Evolutionary conservation across 1,140 invertebrate species (phyloP).

Genomic region (Callitettix versicolor): DNA sequence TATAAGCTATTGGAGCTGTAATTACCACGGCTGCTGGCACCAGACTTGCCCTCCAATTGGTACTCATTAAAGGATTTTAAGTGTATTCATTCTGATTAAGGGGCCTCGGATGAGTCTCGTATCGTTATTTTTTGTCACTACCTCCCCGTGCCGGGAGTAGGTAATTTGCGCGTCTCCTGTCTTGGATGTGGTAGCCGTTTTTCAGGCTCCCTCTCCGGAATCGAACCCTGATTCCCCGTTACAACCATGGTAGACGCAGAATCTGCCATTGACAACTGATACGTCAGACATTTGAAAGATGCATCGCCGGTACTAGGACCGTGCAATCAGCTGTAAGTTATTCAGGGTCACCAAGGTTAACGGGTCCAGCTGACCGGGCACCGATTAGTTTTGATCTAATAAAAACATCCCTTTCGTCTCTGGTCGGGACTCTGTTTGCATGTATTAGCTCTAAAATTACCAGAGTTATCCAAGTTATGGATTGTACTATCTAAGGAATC

Average conservation of each 20-base stretch:
- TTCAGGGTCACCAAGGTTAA: conserved; percentile 62
- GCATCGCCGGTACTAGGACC: conserved; percentile 57
- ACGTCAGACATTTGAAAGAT: conserved; percentile 82
- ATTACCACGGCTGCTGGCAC: conserved; percentile 65
- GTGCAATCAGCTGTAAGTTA: conserved; percentile 67
- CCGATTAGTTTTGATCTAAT: conserved; percentile 55
- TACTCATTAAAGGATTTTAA: conserved; percentile 83
- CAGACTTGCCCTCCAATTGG: conserved; percentile 84
- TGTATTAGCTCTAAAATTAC: conserved; percentile 80
- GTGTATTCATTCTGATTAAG: conserved; percentile 81
- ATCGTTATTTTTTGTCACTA: conserved; percentile 84
- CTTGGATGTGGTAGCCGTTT: conserved; percentile 87
- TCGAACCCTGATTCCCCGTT: conserved; percentile 57
- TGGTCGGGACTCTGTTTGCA: conserved; percentile 56
- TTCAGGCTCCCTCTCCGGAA: conserved; percentile 66
- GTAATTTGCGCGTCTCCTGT: conserved; percentile 83
- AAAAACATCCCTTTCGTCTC: conserved; percentile 57
- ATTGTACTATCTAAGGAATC: conserved; percentile 55
- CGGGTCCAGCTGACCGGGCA: conserved; percentile 40
- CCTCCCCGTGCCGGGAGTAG: conserved; percentile 68
- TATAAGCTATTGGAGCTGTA: conserved; percentile 51
- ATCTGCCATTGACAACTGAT: conserved; percentile 76
- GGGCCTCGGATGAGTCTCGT: conserved; percentile 62
- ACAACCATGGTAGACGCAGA: conserved; percentile 67
- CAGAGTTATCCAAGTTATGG: conserved; percentile 79